Evolutionary conservation across 2,888 invertebrate genomes (phyloP).

Genomic region (Cryptocephalus moraei): DNA sequence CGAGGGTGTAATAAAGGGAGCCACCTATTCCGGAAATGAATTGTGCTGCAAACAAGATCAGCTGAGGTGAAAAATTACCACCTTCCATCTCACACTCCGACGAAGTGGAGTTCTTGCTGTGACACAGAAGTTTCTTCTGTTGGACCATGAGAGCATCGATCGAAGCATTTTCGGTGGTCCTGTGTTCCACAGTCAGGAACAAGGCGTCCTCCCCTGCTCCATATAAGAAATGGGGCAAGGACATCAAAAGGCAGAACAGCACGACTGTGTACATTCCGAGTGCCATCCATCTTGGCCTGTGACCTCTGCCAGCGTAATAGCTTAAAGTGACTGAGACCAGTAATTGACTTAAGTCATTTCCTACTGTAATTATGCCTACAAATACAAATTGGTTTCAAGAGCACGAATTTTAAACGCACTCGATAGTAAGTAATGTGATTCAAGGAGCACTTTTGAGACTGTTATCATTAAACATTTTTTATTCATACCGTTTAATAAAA

Average conservation of each 20-base stretch:
- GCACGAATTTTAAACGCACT: neutral
- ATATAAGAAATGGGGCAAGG: slow-evolving; percentile 57
- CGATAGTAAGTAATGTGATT: too few species aligned
- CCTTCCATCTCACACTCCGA: slow-evolving; percentile 32
- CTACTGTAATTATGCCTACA: slow-evolving; percentile 57
- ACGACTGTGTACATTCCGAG: slow-evolving; percentile 50
- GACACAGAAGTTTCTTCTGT: slow-evolving; percentile 47
- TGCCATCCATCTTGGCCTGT: slow-evolving; percentile 65
- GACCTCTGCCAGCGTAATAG: slow-evolving; percentile 60
- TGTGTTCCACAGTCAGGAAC: slow-evolving; percentile 49
- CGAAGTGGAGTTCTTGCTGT: slow-evolving; percentile 22
- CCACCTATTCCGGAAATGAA: slow-evolving; percentile 62
- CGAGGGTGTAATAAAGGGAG: slow-evolving; percentile 57
- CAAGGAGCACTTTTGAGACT: too few species aligned
- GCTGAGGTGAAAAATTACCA: slow-evolving; percentile 49
- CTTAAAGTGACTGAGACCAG: slow-evolving; percentile 55
- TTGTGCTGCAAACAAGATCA: slow-evolving; percentile 56
- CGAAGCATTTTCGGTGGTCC: slow-evolving; percentile 39
- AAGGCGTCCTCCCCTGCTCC: slow-evolving; percentile 59
- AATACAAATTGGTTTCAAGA: slow-evolving; percentile 5
- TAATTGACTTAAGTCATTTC: slow-evolving; percentile 64
- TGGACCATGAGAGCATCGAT: slow-evolving; percentile 40
- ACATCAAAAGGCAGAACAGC: slow-evolving; percentile 54
- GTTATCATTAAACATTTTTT: too few species aligned
- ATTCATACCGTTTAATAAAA: too few species aligned